phyloP scores from a whole-genome alignment of 2,797 vertebrate species.

The Helicolenus hilgendorfi region DNA sequence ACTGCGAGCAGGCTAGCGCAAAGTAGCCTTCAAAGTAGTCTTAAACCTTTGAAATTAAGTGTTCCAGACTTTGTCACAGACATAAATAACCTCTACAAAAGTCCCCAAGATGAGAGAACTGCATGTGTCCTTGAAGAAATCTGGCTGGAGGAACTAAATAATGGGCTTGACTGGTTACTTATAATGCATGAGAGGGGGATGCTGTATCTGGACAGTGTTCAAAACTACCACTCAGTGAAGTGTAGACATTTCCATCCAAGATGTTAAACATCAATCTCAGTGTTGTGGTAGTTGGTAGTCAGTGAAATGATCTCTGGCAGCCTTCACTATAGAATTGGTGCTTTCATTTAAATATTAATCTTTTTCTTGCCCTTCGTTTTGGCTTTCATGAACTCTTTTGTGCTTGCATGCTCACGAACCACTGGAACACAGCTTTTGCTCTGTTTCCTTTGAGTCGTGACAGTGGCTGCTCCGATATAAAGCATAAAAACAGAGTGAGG shows the following conservation, averaged over 20 bases:
- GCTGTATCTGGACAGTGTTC: background rate
- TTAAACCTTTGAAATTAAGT: background rate
- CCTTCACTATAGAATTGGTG: background rate
- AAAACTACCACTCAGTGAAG: background rate
- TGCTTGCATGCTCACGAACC: background rate
- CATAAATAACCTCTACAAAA: background rate
- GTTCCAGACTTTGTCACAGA: background rate
- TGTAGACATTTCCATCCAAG: background rate
- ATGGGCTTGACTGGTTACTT: background rate
- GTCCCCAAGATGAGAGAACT: background rate
- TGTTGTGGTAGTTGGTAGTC: background rate
- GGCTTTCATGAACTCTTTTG: background rate
- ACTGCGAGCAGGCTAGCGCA: too few relatives aligned
- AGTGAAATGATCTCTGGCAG: background rate
- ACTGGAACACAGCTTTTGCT: background rate
- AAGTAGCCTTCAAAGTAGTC: too few relatives aligned
- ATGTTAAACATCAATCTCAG: background rate
- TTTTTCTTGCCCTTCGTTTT: background rate
- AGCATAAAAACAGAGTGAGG: background rate
- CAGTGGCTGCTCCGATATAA: background rate
- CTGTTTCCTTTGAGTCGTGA: background rate
- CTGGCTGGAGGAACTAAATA: background rate
- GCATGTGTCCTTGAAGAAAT: background rate
- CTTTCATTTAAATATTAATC: background rate
- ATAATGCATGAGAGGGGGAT: background rate